Evolutionary conservation across 2,888 invertebrate species (phyloP).

Genomic region (Ophonus ardosiacus): DNA sequence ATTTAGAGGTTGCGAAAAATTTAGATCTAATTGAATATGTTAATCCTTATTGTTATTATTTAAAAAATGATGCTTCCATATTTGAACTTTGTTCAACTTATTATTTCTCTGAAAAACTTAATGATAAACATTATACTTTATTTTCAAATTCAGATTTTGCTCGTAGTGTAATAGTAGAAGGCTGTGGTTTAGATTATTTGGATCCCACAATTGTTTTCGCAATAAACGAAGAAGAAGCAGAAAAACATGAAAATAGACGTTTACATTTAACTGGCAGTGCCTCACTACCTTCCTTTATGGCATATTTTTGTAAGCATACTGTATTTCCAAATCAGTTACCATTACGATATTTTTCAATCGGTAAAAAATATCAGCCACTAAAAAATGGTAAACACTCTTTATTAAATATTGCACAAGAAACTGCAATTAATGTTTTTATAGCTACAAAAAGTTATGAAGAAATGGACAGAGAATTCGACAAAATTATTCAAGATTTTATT

Average conservation of each 20-base stretch:
- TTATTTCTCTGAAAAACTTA: constrained; percentile 76
- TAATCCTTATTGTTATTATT: constrained; percentile 80
- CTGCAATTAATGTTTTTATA: constrained; percentile 83
- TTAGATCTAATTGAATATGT: constrained; percentile 79
- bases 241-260: constrained; percentile 77
- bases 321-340: constrained; percentile 82
- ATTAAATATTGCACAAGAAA: constrained; percentile 84
- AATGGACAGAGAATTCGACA: constrained; percentile 78
- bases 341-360: constrained; percentile 83
- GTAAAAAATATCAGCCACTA: constrained; percentile 82
- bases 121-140: constrained; percentile 78
- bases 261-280: constrained; percentile 88
- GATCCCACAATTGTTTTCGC: constrained; percentile 79
- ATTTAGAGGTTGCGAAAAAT: constrained; percentile 78
- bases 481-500: constrained; percentile 77
- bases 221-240: constrained; percentile 79
- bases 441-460: constrained; percentile 77
- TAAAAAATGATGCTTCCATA: constrained; percentile 83
- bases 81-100: constrained; percentile 83
- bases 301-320: constrained; percentile 84
- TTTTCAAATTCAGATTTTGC: constrained; percentile 89
- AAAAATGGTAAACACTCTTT: constrained; percentile 76
- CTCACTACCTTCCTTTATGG: constrained; percentile 85
- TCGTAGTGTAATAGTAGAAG: constrained; percentile 86
- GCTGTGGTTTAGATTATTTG: constrained; percentile 81